A percentile compares a stretch with the other conserved stretches of the same genome.
Evolutionary conservation across 1,140 invertebrate genomes (phyloP).

Genomic region (Apis laboriosa): DNA sequence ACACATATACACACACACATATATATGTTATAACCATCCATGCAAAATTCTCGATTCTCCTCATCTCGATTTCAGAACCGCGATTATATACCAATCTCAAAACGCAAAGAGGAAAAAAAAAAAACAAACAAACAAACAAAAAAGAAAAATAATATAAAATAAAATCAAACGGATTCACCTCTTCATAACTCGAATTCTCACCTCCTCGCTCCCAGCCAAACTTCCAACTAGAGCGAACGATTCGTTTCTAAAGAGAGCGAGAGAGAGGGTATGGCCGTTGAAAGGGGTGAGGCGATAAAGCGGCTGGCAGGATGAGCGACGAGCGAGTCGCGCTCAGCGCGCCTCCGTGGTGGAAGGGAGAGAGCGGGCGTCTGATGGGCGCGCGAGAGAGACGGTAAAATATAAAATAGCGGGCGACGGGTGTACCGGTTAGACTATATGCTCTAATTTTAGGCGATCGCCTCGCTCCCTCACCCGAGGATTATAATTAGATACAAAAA

Average conservation of each 20-base stretch:
- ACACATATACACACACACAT: too few species aligned
- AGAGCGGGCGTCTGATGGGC: background rate
- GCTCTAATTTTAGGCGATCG: slow-evolving; percentile 81
- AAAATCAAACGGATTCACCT: too few species aligned
- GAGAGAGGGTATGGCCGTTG: slow-evolving; percentile 4
- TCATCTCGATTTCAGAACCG: too few species aligned
- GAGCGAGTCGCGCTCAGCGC: slow-evolving; percentile 6
- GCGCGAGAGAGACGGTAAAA: slow-evolving; percentile 52
- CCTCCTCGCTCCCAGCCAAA: background rate
- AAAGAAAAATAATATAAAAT: too few species aligned
- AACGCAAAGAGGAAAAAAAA: too few species aligned
- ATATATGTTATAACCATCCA: too few species aligned
- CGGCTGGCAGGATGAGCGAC: slow-evolving; percentile 45
- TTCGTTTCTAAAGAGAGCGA: background rate
- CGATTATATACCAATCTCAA: too few species aligned
- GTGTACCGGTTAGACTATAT: slow-evolving; percentile 77
- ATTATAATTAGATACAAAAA: slow-evolving; percentile 82
- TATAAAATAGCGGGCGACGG: slow-evolving; percentile 74
- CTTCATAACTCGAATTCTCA: background rate
- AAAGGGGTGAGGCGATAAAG: slow-evolving; percentile 40
- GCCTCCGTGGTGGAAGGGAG: slow-evolving; percentile 12
- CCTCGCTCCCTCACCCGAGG: slow-evolving; percentile 79
- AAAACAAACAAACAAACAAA: too few species aligned
- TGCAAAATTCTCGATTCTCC: too few species aligned
- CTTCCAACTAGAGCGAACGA: background rate